Percentiles rank a stretch among this genome's conserved stretches.
Conservation (phyloP, 2,797 vertebrate genomes). For the Thripadectes ignobilis region DNA sequence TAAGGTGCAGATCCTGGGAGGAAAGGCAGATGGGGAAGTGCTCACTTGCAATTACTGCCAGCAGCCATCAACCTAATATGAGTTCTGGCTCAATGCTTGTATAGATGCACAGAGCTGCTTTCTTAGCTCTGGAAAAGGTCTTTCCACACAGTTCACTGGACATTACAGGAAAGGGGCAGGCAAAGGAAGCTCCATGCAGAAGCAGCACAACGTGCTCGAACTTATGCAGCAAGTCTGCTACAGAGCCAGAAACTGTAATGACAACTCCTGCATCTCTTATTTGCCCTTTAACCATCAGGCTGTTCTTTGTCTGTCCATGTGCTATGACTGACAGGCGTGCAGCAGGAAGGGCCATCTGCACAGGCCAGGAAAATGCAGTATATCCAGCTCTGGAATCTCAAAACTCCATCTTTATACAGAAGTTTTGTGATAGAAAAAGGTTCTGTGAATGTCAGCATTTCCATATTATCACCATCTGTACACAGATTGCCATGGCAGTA, state of each 20-base stretch:
- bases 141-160: neutral
- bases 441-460: constrained; percentile 51
- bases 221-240: neutral
- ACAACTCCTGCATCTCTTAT: neutral
- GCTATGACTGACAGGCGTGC: neutral
- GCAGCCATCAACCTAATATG: neutral
- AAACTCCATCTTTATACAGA: constrained; percentile 5
- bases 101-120: neutral
- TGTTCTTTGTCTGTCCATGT: neutral
- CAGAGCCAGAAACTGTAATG: neutral
- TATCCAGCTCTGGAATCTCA: neutral
- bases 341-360: constrained; percentile 9
- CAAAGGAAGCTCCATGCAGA: fast-evolving
- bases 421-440: constrained; percentile 34
- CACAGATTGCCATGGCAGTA: neutral
- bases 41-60: neutral
- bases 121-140: neutral
- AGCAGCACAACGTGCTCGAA: fast-evolving
- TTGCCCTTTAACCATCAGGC: neutral
- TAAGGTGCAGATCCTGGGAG: neutral
- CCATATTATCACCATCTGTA: constrained; percentile 39
- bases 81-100: neutral
- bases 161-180: neutral
- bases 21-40: neutral
- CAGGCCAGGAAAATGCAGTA: neutral